Base-by-base conservation (phyloP, 2,797 vertebrate species). In the Spondyliosoma cantharus region DNA sequence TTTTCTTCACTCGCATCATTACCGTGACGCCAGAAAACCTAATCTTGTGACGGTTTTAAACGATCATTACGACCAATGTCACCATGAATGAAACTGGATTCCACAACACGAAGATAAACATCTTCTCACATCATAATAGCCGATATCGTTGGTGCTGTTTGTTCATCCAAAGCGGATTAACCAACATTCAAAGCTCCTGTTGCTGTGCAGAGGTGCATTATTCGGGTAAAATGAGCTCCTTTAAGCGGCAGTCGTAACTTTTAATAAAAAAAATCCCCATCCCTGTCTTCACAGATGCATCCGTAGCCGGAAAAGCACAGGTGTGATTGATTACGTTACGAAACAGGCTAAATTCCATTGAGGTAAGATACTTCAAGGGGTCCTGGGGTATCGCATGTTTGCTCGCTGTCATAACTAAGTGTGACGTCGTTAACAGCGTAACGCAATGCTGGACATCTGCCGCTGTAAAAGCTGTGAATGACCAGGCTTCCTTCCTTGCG, bases 1-100 rank as follows among this genome's bases (percentile, higher is more conserved):
- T 25, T 60, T 42, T 72, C 78, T 66, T 69, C 66, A 29, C 66
- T 87, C 72, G 59, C 74, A 79, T 79, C 75, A 77, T 66, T 71
- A 67, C 70, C 50, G 61, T 29, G 70, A 50, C 78, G 13, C 32
- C 50, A 56, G 25, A 81, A 81, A 68, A 78, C 20, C 48, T 48
- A 32, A 25, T 68, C 14, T 46, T 43, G 2, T 54, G 50, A 59
- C 46, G 0, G 24, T 76, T 76, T n/a, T 29, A 56, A 69, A 17
- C 11, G 15, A 42, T 66, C 12, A 24, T 19, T 29, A 24, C 37
- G 37, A 78, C 57, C 19, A 54, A 73, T 16, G 4, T 65, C 49
- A 45, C 43, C 43, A 17, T 2, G 2, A 29, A 69, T 32, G 70
- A 50, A 66, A 29, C 22, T 24, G 7, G 4, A 53, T 22, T 49